Base-by-base conservation (phyloP, 2,113 vertebrate species). In the Corythaixoides concolor region DNA sequence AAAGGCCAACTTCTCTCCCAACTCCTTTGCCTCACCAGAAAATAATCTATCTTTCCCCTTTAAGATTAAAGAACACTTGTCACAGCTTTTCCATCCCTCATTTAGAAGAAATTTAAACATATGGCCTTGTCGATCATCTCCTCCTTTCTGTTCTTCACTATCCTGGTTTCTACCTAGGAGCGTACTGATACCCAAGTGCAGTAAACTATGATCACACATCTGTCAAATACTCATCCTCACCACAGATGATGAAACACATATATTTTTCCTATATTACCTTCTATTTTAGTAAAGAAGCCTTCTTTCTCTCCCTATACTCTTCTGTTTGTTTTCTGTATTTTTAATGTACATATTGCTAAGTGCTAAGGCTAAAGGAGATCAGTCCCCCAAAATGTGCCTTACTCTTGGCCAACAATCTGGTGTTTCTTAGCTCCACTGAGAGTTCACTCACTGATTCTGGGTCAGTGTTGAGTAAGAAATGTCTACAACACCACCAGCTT, bases 41-140 rank as follows among this genome's bases (percentile, higher is more conserved):
- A 68, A 89, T 37, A 89, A 95, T 86, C 63, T 75, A 28, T 35
- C 43, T 78, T 89, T 64, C 41, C 30, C 23, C 39, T 15, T 78
- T 52, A 84, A 89, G 76, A 92, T 84, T 76, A 92, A 91, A 93
- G 74, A 93, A 89, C 27, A 77, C 23, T 89, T 83, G 53, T 45
- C 76, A 87, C 62, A 79, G 58, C 41, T 90, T 76, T 82, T 90
- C 62, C 53, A 87, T 41, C 53, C 45, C 37, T 76, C 66, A 45
- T 33, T 94, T 86, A 45, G 11, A 79, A 24, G 32, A 92, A 95
- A 92, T 76, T 53, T 43, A 87, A 91, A 69, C 49, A 93, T 95
- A 85, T 60, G n/a, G 26, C 41, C 70, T 82, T 82, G 77, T 62
- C 8, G 13, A 84, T 85, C 62, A 89, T 64, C 37, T 90, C 35